These are phyloP conservation scores for Chrysodeixis includens DNA, from an alignment of 2,888 invertebrate genomes.

Conservation along the genomic window DNA sequence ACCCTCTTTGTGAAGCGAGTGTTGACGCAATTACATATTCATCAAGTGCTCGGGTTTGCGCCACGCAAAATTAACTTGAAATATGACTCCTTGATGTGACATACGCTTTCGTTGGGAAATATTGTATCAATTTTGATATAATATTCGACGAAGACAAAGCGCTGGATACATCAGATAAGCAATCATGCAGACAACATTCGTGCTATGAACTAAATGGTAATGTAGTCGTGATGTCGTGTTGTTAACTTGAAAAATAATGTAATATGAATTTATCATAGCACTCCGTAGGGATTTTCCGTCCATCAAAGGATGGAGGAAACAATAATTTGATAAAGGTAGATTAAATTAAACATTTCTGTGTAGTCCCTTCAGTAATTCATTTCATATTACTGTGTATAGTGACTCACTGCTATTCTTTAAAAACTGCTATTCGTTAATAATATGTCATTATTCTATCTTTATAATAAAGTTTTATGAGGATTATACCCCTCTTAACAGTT, in stretches of 20 bases:
- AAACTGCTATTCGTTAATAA: too few relatives aligned
- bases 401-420: too few relatives aligned
- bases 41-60: constrained; percentile 61
- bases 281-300: neutral
- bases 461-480: too few relatives aligned
- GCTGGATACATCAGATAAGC: constrained; percentile 33
- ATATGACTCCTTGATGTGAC: constrained; percentile 55
- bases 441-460: too few relatives aligned
- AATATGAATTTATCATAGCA: constrained; percentile 20
- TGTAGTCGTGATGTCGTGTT: constrained; percentile 14
- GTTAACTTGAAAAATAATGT: constrained; percentile 22
- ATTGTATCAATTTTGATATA: constrained; percentile 40
- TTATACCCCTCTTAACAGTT: too few relatives aligned
- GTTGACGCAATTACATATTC: constrained; percentile 74
- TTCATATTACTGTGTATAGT: too few relatives aligned
- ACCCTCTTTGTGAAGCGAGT: constrained; percentile 60
- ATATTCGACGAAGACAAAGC: constrained; percentile 20
- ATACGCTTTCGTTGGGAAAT: constrained; percentile 40
- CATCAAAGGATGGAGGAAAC: neutral
- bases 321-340: neutral
- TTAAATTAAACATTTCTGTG: neutral
- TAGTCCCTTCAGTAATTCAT: neutral
- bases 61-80: constrained; percentile 66
- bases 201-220: constrained; percentile 30
- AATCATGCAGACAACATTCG: constrained; percentile 43